Evolutionary conservation across 2,888 invertebrate genomes (phyloP).

Genomic region (Hydropsyche betteni): DNA sequence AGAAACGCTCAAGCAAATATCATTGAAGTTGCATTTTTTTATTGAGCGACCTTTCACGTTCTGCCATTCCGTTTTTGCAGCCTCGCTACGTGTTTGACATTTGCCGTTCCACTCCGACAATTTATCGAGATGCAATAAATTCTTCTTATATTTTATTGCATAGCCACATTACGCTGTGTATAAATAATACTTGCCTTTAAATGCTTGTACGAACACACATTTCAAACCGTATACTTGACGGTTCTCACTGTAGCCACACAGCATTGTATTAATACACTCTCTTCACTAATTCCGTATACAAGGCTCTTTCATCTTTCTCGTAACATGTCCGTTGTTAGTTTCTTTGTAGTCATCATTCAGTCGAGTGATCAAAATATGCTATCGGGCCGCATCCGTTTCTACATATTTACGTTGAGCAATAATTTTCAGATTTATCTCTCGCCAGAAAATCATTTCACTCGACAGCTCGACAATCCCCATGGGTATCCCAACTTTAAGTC

Average conservation of each 20-base stretch:
- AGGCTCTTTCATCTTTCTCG: conserved; percentile 1
- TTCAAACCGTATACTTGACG: too few relatives aligned
- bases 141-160: background rate
- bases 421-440: background rate
- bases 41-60: conserved; percentile 34
- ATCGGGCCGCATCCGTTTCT: background rate
- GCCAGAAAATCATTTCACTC: conserved; percentile 1
- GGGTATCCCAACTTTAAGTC: background rate
- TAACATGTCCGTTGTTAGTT: background rate
- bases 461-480: background rate
- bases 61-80: background rate
- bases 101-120: background rate
- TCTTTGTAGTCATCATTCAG: conserved; percentile 8
- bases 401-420: conserved; percentile 2
- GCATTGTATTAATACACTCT: too few relatives aligned
- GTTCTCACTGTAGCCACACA: too few relatives aligned
- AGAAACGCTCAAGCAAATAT: background rate
- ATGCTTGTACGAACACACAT: too few relatives aligned
- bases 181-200: too few relatives aligned
- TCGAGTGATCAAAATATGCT: conserved; percentile 19
- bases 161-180: too few relatives aligned
- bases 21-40: background rate
- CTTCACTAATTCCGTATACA: background rate
- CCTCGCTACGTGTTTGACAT: conserved; percentile 8
- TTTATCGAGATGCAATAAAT: conserved; percentile 5